Percentiles rank a stretch among this genome's conserved stretches.
These are phyloP conservation scores for Cotesia vestalis DNA, from an alignment of 1,140 invertebrate genomes.

Conservation along the genomic window DNA sequence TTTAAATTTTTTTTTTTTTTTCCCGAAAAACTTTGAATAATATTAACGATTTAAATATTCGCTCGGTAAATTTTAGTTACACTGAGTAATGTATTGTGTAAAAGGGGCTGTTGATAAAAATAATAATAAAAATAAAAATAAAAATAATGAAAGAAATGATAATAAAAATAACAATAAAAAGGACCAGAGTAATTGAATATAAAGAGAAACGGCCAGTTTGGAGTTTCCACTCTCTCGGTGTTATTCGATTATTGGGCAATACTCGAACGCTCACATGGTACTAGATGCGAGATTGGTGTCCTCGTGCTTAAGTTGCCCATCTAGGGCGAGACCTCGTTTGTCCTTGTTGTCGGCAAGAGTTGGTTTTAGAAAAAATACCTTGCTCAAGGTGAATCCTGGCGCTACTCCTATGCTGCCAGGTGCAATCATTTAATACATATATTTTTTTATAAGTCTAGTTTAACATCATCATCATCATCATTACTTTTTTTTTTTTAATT, in stretches of 20 bases:
- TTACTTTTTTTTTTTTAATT: neutral
- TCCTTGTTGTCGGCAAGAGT: slow-evolving; percentile 98
- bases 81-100: neutral
- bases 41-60: neutral
- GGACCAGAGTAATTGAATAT: no score
- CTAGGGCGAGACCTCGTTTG: slow-evolving; percentile 96
- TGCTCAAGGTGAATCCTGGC: slow-evolving; percentile 97
- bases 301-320: slow-evolving; percentile 99
- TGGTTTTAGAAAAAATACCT: slow-evolving; percentile 96
- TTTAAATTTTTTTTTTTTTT: no score
- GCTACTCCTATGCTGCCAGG: slow-evolving; percentile 75
- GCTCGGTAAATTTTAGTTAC: neutral
- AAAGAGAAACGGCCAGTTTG: slow-evolving; percentile 38
- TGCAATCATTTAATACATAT: slow-evolving; percentile 64
- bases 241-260: slow-evolving; percentile 34
- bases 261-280: slow-evolving; percentile 80
- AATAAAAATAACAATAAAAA: neutral
- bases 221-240: slow-evolving; percentile 43
- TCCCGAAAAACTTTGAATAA: no score
- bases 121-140: neutral
- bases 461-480: neutral
- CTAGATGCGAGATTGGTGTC: slow-evolving; percentile 98
- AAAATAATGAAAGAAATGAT: neutral
- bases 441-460: slow-evolving; percentile 35
- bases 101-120: neutral